Evolutionary conservation across 2,888 invertebrate genomes (phyloP), one percentile per base, ranked within the genome.

Genomic region (Pasiphila rectangulata): DNA sequence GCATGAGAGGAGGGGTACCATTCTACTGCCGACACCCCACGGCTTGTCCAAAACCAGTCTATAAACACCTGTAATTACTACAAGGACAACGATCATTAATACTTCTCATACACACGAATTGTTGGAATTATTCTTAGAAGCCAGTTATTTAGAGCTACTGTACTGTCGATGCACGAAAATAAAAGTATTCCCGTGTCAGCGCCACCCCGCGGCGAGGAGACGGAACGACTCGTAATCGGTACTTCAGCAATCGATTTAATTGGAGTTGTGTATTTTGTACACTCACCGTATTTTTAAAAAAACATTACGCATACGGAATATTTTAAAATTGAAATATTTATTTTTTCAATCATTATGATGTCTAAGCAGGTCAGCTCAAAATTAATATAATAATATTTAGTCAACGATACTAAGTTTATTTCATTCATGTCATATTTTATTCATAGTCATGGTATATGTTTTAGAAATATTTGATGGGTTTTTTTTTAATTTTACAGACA

Each of bases 171-270:
- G 9, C 30, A 17, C 1, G 34, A 20, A 38, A 38, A 48, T 57
- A 58, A 63, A 30, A 41, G 45, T 44, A 15, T 38, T 9, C 27
- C 27, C 41, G 50, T 34, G 50, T 51, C 53, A 51, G 50, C 17
- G 46, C 46, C 35, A 51, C 54, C 83, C 83, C 78, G 83, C 62
- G 54, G 84, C 51, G 85, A 61, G 59, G 57, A 66, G 69, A 76
- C 79, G 80, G 81, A 79, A 74, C 74, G 69, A 70, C 70, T 69
- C 71, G 69, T 79, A 83, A 83, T 82, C 80, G 82, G 82, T 81
- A 82, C 75, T 78, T 82, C 80, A 77, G 82, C 82, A 82, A 82
- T 81, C 83, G 81, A 74, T 83, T 81, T 83, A 81, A 82, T 85
- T 84, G 79, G 82, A 83, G 82, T 79, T 80, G 63, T 63, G 67